Percentiles rank a stretch among this genome's conserved stretches.
Conservation (phyloP, 2,888 invertebrate species). For the Syritta pipiens region DNA sequence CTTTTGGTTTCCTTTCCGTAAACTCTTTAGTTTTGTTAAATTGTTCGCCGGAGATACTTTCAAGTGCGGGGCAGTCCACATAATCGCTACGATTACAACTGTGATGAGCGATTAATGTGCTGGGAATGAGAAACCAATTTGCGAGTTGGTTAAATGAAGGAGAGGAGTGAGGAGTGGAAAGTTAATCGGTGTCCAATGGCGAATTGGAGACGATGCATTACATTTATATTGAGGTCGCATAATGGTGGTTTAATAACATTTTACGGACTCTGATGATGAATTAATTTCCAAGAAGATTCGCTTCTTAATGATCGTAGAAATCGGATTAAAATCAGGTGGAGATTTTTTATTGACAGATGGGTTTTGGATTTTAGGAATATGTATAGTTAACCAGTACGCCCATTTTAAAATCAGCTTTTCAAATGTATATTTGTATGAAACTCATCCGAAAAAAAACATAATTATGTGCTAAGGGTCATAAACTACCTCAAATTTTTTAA, state of each 20-base stretch:
- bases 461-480: too few relatives aligned
- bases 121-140: conserved; percentile 67
- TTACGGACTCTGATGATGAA: conserved; percentile 11
- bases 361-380: too few relatives aligned
- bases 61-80: conserved; percentile 12
- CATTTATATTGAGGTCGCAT: conserved; percentile 18
- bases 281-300: background rate
- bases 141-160: conserved; percentile 26
- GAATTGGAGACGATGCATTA: conserved; percentile 13
- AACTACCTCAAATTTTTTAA: too few relatives aligned
- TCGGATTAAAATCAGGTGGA: background rate
- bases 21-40: conserved; percentile 60
- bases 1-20: conserved; percentile 54
- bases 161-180: conserved; percentile 30
- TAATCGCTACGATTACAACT: conserved; percentile 60
- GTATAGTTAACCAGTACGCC: too few relatives aligned
- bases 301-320: background rate
- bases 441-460: too few relatives aligned
- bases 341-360: too few relatives aligned
- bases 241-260: conserved; percentile 39
- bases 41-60: conserved; percentile 52
- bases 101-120: conserved; percentile 67
- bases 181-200: conserved; percentile 17
- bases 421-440: too few relatives aligned
- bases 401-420: too few relatives aligned